Evolutionary conservation across 2,888 invertebrate genomes (phyloP), one percentile per base, ranked within the genome.

Genomic region (Drosophila parthenogenetica): DNA sequence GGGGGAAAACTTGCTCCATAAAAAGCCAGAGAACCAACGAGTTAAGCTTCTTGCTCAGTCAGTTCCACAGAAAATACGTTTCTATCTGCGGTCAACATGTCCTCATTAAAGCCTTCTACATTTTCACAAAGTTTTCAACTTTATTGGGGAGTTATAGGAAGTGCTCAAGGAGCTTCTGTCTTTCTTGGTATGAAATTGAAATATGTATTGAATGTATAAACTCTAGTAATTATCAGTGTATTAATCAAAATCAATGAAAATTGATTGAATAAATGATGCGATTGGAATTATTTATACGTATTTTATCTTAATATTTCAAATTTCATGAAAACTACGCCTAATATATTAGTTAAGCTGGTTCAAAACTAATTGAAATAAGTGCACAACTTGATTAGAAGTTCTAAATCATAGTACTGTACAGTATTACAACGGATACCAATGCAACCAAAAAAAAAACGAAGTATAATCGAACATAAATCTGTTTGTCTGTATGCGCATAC

Each of bases 41-140:
- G 64, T 67, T 70, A 65, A 62, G 71, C 68, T 66, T 25, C 19
- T 50, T 51, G 55, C 42, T 46, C 40, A 17, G 17, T 19, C 40
- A 49, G 8, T 49, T 64, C 55, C 48, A 58, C 46, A 50, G 49
- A 62, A 69, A 72, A 69, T 69, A 22, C 54, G 43, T 66, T 64
- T 72, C 65, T 64, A 74, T 55, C 78, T 83, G 78, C 49, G 62
- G 48, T 67, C 53, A 54, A 46, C 55, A 48, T 54, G 65, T 67
- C 59, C 68, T 79, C 68, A 73, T 80, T 82, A 80, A 71, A 67
- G 73, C 68, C 64, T 73, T 62, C 37, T 53, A 57, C 51, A 17
- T 50, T 45, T 54, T 25, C 16, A 39, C 14, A 61, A 72, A 71
- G 25, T 61, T 66, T 19, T 39, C 43, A 71, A 57, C 45, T 70